These are phyloP conservation scores for Bolborhynchus lineola DNA, from an alignment of 2,113 vertebrate genomes.

Conservation along the genomic window DNA sequence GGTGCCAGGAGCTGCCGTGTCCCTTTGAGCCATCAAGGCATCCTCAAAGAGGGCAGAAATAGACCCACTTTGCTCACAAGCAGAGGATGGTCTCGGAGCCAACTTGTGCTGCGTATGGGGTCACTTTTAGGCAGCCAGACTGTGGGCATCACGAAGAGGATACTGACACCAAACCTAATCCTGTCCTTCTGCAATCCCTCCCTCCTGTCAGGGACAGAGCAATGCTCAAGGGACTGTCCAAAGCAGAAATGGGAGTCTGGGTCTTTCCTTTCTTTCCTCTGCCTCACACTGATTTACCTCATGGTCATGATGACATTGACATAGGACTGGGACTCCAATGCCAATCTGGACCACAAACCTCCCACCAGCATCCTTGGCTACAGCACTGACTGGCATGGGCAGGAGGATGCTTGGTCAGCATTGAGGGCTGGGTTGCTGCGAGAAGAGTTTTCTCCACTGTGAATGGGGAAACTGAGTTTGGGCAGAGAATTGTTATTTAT, in stretches of 20 bases:
- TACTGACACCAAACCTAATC: background rate
- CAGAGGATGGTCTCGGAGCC: background rate
- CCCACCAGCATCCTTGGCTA: background rate
- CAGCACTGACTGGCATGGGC: background rate
- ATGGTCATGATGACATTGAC: accelerated
- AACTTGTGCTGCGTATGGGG: background rate
- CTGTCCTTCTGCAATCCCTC: background rate
- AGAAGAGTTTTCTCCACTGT: accelerated
- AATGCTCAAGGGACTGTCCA: background rate
- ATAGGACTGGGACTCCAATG: background rate
- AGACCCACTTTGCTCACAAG: background rate
- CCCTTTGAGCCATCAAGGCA: background rate
- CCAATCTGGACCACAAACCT: background rate
- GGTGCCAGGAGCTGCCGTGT: accelerated
- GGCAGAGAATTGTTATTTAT: background rate
- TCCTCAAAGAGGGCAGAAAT: accelerated
- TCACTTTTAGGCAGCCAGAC: background rate
- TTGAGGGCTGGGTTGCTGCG: background rate
- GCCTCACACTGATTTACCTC: background rate
- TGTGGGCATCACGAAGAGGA: background rate
- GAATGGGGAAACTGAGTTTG: accelerated
- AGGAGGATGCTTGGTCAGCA: background rate
- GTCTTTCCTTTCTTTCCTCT: background rate
- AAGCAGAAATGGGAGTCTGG: background rate
- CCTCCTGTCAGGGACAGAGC: background rate